Evolutionary conservation across 2,797 vertebrate species (phyloP).

Genomic region (Pempheris klunzingeri): DNA sequence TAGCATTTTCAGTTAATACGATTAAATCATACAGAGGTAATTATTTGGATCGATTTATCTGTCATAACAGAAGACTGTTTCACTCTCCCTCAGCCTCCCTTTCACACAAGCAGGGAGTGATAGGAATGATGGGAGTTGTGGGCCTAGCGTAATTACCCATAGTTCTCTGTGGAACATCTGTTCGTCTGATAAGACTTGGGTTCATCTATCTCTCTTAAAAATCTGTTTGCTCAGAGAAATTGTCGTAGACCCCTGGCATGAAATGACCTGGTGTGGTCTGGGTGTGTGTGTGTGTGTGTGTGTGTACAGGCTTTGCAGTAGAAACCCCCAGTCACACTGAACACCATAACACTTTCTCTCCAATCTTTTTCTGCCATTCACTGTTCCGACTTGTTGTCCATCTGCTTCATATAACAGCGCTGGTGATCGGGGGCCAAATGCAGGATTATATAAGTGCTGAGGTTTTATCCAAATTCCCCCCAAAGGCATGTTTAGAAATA

Average conservation of each 20-base stretch:
- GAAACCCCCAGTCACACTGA: neutral
- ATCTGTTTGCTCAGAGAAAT: slow-evolving; percentile 44
- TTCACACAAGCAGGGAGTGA: neutral
- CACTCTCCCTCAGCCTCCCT: neutral
- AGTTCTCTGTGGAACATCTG: slow-evolving; percentile 54
- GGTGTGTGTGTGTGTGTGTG: neutral
- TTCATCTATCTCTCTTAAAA: slow-evolving; percentile 63
- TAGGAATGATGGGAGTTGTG: slow-evolving; percentile 34
- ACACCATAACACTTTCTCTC: neutral
- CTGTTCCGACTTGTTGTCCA: neutral
- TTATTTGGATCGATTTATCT: slow-evolving; percentile 28
- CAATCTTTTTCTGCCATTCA: neutral
- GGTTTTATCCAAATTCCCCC: neutral
- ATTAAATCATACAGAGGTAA: slow-evolving; percentile 4
- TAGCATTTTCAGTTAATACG: neutral
- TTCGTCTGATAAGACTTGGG: slow-evolving; percentile 50
- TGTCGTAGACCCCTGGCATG: slow-evolving; percentile 7
- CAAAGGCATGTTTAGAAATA: neutral
- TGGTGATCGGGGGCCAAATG: neutral
- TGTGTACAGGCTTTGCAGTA: neutral
- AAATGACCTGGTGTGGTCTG: slow-evolving; percentile 7
- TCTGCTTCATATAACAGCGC: neutral
- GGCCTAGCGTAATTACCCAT: slow-evolving; percentile 45
- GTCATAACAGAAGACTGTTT: slow-evolving; percentile 15
- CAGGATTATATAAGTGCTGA: neutral